Evolutionary conservation across 92 coral and sea anemone genomes (phyloP), one percentile per base, ranked within the genome.

Genomic region (Meandrina meandrites): DNA sequence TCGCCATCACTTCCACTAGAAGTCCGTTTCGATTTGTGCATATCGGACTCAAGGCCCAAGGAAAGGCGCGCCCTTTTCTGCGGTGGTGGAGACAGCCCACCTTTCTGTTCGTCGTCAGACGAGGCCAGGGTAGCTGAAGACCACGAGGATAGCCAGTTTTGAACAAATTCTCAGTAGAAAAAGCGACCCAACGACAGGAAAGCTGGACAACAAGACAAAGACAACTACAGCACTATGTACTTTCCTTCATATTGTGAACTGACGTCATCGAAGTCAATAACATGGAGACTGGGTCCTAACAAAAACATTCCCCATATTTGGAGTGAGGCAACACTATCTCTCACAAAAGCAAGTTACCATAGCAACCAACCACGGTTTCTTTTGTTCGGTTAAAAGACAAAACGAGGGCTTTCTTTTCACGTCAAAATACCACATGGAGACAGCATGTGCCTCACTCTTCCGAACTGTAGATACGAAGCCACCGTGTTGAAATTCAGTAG

Each of bases 61-160:
- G 97, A 93, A 92, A 90, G 98, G 94, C 99, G 99, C 92, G 97
- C 99, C 98, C 94, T 97, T 93, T 97, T 97, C 83, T 96, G 99
- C 88, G 99, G 99, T 93, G 99, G 99, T 93, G 99, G 99, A 97
- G 99, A 97, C 99, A 94, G 93, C 82, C 99, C 99, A 95, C 99
- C 99, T 95, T 92, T 94, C 94, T 93, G 96, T 92, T 97, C 99
- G 98, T 97, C 99, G 91, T 97, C 99, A 97, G 99, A 97, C 95
- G 99, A 95, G 99, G 99, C 99, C 99, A 97, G 99, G 95, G 99
- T 97, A 97, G 95, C 99, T 88, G 93, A 91, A 92, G 96, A 97
- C 96, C 91, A 88, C 86, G 92, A 90, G 89, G 98, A 92, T 87
- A 95, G 99, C 99, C 99, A 97, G 99, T 91, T 95, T 95, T 91